Percentiles rank a stretch among this genome's conserved stretches.
Conservation (phyloP, 1,140 invertebrate species). For the Formica selysi region DNA sequence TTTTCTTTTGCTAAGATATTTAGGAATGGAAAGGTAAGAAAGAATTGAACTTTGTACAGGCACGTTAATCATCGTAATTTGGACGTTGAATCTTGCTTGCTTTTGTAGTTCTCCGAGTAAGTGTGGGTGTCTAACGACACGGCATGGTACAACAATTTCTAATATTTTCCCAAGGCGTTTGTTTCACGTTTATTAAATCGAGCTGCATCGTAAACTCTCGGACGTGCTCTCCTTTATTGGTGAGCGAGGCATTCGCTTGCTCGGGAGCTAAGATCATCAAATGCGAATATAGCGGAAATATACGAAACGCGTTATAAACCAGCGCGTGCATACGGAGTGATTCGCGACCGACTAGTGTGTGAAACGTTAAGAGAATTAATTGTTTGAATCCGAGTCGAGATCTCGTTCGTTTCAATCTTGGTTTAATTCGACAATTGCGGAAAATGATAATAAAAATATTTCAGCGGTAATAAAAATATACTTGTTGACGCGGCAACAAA, state of each 20-base stretch:
- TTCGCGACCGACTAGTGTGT: neutral
- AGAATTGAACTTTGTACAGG: neutral
- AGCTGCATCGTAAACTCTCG: conserved; percentile 49
- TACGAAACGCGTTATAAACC: conserved; percentile 22
- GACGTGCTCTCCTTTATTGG: conserved; percentile 61
- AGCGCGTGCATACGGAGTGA: conserved; percentile 1
- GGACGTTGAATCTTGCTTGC: neutral
- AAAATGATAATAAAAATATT: conserved; percentile 37
- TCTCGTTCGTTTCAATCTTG: conserved; percentile 18
- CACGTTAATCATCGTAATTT: neutral
- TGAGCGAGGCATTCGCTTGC: conserved; percentile 47
- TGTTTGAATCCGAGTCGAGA: neutral
- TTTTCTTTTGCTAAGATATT: neutral
- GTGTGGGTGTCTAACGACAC: neutral
- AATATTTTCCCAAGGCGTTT: conserved; percentile 50
- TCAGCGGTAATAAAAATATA: conserved; percentile 45
- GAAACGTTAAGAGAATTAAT: neutral
- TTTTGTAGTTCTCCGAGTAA: neutral
- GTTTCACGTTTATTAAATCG: conserved; percentile 51
- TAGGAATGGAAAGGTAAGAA: neutral
- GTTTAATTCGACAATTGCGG: neutral
- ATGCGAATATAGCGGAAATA: conserved; percentile 42
- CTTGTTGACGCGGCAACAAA: conserved; percentile 61
- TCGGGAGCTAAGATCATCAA: conserved; percentile 50
- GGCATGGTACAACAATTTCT: conserved; percentile 20